These are phyloP conservation scores for Umimayanthus chanpuru DNA, from an alignment of 92 coral and sea anemone genomes.

Conservation along the genomic window DNA sequence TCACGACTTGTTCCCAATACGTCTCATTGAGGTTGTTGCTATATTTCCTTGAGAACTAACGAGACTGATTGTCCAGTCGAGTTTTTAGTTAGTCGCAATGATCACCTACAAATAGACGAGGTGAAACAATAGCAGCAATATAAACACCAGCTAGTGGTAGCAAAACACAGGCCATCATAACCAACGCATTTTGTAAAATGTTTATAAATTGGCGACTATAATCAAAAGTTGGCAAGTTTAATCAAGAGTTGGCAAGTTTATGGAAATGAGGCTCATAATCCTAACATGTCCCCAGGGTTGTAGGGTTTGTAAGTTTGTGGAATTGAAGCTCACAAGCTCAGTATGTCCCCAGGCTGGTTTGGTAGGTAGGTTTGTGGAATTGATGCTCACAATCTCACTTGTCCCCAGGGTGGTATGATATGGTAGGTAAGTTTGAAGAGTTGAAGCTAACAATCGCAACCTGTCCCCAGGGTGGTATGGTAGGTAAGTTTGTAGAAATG, in stretches of 20 bases:
- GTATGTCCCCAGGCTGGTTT: neutral
- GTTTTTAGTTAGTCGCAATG: too few species aligned
- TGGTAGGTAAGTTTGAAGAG: neutral
- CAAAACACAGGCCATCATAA: too few species aligned
- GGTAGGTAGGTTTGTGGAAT: neutral
- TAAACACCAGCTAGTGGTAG: too few species aligned
- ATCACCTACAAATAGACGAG: too few species aligned
- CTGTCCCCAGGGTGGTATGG: neutral
- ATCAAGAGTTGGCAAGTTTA: neutral
- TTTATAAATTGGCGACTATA: too few species aligned
- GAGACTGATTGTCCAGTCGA: too few species aligned
- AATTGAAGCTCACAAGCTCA: neutral
- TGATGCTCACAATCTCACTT: neutral
- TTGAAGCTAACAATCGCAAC: neutral
- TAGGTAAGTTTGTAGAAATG: neutral
- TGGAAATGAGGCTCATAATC: neutral
- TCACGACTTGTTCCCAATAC: too few species aligned
- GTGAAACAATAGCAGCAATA: too few species aligned
- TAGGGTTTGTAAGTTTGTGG: neutral
- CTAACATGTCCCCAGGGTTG: neutral
- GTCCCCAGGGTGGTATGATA: too few species aligned
- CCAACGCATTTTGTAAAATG: too few species aligned
- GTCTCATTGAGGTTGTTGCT: too few species aligned
- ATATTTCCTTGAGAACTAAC: too few species aligned
- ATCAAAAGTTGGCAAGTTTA: neutral